A percentile compares a stretch with the other conserved stretches of the same genome.
These are phyloP conservation scores for Neodiprion lecontei DNA, from an alignment of 1,140 invertebrate species.

Conservation along the genomic window DNA sequence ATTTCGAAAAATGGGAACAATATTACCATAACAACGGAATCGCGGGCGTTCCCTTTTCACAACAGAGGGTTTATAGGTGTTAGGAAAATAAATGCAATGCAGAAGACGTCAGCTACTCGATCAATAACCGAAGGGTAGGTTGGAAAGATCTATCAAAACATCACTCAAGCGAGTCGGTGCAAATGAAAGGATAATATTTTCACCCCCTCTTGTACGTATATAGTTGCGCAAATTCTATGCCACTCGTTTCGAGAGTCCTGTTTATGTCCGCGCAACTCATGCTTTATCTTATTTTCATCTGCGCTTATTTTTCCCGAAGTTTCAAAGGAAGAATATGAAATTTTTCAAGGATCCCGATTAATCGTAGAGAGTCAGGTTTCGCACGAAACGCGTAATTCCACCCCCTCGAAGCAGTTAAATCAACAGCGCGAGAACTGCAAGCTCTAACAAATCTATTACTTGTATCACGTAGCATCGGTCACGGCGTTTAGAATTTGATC, in stretches of 20 bases:
- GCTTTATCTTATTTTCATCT: too few relatives aligned
- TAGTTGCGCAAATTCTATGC: constrained; percentile 28
- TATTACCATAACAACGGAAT: constrained; percentile 17
- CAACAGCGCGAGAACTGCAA: too few relatives aligned
- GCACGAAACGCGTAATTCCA: too few relatives aligned
- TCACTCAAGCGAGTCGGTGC: constrained; percentile 24
- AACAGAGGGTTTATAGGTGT: constrained; percentile 38
- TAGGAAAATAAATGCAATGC: constrained; percentile 50
- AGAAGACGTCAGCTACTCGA: constrained; percentile 38
- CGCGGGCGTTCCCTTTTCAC: background rate
- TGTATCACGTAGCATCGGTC: constrained; percentile 32
- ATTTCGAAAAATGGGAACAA: background rate
- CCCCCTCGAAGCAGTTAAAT: too few relatives aligned
- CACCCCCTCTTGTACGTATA: background rate
- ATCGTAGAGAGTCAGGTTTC: too few relatives aligned
- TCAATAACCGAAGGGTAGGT: constrained; percentile 33
- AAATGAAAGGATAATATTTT: constrained; percentile 54
- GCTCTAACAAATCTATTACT: background rate
- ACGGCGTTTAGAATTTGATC: constrained; percentile 45
- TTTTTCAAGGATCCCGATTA: too few relatives aligned
- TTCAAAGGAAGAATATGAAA: too few relatives aligned
- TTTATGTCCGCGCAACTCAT: too few relatives aligned
- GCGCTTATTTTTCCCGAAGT: too few relatives aligned
- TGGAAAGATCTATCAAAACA: constrained; percentile 50
- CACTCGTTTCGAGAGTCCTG: background rate